Base-by-base conservation (phyloP, 2,797 vertebrate species). In the Enteromius viviparus region DNA sequence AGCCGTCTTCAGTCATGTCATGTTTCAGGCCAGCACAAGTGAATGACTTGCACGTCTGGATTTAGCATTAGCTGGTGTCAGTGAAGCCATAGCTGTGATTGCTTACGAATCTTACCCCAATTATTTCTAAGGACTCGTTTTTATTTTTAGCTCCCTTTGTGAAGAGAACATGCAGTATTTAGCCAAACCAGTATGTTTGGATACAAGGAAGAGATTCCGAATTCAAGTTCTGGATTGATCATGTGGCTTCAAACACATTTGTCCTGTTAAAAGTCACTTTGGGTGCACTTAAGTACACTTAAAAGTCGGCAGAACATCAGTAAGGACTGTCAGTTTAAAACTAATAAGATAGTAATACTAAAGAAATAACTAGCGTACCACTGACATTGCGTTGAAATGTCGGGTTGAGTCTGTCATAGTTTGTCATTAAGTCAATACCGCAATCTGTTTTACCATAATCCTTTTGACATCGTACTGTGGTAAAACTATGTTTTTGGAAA, bases 31-130 rank as follows among this genome's bases (percentile, higher is more conserved):
- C 64, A 58, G 71, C 71, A 76, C 65, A 82, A 88, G 84, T 88
- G 88, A 89, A 89, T 88, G 88, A 89, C 88, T 89, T 88, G 88
- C 88, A 88, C 87, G 87, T 85, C 87, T 89, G 77, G 79, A 55
- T 80, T 85, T 85, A 88, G 87, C 85, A 83, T 85, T 79, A 40
- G 49, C 65, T 40, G 62, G 55, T 83, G 71, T 81, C 84, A 76
- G 80, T 60, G 21, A 74, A 86, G 81, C 62, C 51, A 29, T 76
- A 76, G 64, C 53, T 71, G 64, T 60, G 62, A 62, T 72, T 71
- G 70, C 78, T 68, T 79, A 40, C 45, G n/a, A 49, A 17, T 15
- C n/a, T 65, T 19, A 1, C 23, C 29, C 23, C 8, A 45, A 21
- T 76, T 66, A 45, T 76, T 76, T 76, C 62, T 53, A 40, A 47